Percentiles rank a stretch among this genome's conserved stretches.
These are phyloP conservation scores for Gallinago undulata DNA, from an alignment of 2,113 vertebrate genomes.

Conservation along the genomic window DNA sequence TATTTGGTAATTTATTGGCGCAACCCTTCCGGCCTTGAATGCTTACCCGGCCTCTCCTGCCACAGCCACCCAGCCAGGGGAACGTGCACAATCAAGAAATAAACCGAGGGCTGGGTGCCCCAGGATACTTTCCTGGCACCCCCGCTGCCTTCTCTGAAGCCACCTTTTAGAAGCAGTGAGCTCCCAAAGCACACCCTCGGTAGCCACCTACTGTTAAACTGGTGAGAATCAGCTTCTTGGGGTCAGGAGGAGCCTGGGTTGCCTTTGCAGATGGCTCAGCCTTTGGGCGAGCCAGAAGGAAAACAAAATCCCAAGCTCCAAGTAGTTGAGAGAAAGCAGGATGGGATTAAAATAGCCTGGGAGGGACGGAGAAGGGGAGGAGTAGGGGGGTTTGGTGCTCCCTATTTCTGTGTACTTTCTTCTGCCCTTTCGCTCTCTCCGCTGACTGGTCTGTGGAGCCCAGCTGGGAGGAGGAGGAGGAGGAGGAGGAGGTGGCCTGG, in stretches of 20 bases:
- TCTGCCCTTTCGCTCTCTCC: conserved; percentile 62
- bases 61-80: fast-evolving
- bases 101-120: background rate
- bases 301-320: conserved; percentile 2
- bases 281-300: background rate
- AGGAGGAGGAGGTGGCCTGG: background rate
- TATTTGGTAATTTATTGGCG: conserved; percentile 6
- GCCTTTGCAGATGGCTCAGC: background rate
- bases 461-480: background rate
- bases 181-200: background rate
- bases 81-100: background rate
- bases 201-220: background rate
- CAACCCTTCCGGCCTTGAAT: background rate
- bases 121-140: background rate
- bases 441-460: conserved; percentile 42
- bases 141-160: background rate
- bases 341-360: conserved; percentile 68
- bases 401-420: conserved; percentile 51
- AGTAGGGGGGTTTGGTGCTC: background rate
- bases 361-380: background rate
- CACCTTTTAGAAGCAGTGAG: fast-evolving
- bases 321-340: conserved; percentile 26
- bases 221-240: background rate
- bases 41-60: background rate
- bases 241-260: background rate